Evolutionary conservation across 64 coral and sea anemone species (phyloP), one percentile per base, ranked within the genome.

Genomic region (Montipora efflorescens): DNA sequence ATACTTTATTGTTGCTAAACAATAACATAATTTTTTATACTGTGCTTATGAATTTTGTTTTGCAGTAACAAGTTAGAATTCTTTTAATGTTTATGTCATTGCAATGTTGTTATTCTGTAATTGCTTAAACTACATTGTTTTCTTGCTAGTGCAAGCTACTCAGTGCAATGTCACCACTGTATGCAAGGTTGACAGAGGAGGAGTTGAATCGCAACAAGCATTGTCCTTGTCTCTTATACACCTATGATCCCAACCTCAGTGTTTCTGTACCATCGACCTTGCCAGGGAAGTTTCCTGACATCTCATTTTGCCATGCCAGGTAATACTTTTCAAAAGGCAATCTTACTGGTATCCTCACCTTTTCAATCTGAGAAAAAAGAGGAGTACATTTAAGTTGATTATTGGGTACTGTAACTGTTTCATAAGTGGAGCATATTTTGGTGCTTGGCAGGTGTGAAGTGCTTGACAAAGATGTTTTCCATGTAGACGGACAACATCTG

Each of bases 181-280:
- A 99, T 79, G 25, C 92, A 15, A 90, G 95, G 21, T 76, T 99
- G 23, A 96, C 85, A 3, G 83, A 89, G 10, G 92, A 94, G 53
- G 98, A 99, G 80, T 78, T 80, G 19, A 10, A 25, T 15, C 91
- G 98, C 8, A 99, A 99, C 70, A 99, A 79, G 64, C 98, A 99
- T 79, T 89, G 95, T 45, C 84, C 98, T 53, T 94, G 78, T 84
- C 61, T 76, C 1, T 61, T 99, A 9, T 99, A 99, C 85, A 95
- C 92, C 10, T 85, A 87, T 87, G 95, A 99, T 66, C 57, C 75
- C 22, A 48, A 25, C 43, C 66, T 94, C 4, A 87, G 79, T 50
- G 59, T 90, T 16, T 57, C 52, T 0, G 94, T 91, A 52, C 75
- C 92, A 25, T 96, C 95, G 48, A 80, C 98, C 0, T 23, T 99